These are phyloP conservation scores for Ispidina picta DNA, from an alignment of 2,797 vertebrate species.

Conservation along the genomic window DNA sequence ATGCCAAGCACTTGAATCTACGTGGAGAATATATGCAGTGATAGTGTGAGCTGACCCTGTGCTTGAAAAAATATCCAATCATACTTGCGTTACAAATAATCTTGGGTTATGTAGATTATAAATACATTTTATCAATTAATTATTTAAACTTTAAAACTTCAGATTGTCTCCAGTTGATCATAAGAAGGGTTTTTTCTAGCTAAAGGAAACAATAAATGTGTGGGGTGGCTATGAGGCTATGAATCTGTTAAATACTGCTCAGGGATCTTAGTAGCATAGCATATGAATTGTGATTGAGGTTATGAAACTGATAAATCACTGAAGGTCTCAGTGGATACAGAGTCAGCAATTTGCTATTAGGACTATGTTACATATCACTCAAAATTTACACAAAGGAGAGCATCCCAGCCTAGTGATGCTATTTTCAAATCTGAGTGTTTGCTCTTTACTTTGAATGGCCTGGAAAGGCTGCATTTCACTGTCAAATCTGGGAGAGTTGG, in stretches of 20 bases:
- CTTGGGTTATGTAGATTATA: background rate
- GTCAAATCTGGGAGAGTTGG: background rate
- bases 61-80: background rate
- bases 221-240: background rate
- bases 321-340: background rate
- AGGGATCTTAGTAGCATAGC: conserved; percentile 5
- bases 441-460: background rate
- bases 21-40: background rate
- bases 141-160: background rate
- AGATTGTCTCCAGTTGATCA: background rate
- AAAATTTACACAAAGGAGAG: background rate
- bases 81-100: background rate
- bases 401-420: background rate
- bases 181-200: background rate
- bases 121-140: background rate
- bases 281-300: conserved; percentile 12
- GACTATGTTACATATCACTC: background rate
- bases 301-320: conserved; percentile 60
- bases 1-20: background rate
- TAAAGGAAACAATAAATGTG: background rate
- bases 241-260: background rate
- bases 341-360: conserved; percentile 23
- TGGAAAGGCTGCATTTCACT: background rate
- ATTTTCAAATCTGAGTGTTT: background rate
- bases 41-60: background rate